phyloP scores from a whole-genome alignment of 2,797 vertebrate species.

The Champsocephalus gunnari region DNA sequence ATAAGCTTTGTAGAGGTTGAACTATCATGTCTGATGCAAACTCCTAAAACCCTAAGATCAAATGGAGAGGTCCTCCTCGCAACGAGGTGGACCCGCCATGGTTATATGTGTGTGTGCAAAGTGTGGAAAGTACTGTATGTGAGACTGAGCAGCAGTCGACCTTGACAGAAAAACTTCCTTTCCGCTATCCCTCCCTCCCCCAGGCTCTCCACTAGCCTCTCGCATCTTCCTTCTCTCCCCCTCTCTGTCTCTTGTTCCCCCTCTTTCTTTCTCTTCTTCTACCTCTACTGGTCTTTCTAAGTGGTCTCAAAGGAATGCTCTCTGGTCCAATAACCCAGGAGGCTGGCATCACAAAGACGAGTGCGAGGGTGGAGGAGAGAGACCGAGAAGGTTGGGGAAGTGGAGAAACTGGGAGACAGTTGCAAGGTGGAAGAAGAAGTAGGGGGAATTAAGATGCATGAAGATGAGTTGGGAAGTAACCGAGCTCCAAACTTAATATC shows the following conservation, averaged over 20 bases:
- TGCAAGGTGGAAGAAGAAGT: conserved; percentile 32
- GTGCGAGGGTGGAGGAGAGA: conserved; percentile 58
- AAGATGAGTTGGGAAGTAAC: conserved; percentile 55
- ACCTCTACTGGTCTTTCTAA: conserved; percentile 82
- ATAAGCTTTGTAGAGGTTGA: conserved; percentile 66
- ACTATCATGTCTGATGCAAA: conserved; percentile 62
- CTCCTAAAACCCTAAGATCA: conserved; percentile 57
- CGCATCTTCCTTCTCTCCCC: conserved; percentile 44
- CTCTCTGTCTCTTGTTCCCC: conserved; percentile 59
- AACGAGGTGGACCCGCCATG: conserved; percentile 39
- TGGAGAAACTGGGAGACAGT: conserved; percentile 56
- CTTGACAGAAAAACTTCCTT: conserved; percentile 83
- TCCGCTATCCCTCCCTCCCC: conserved; percentile 67
- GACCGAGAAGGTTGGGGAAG: conserved; percentile 50
- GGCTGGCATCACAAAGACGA: conserved; percentile 74
- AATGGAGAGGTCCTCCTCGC: conserved; percentile 39
- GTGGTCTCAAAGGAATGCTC: conserved; percentile 85
- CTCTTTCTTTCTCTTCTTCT: conserved; percentile 71
- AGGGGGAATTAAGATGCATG: conserved; percentile 64
- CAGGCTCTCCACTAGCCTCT: conserved; percentile 61
- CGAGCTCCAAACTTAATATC: conserved; percentile 49
- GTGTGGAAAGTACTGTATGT: conserved; percentile 68
- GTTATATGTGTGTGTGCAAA: conserved; percentile 38
- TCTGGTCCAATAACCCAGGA: conserved; percentile 84
- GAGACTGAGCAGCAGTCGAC: conserved; percentile 79